phyloP scores from a whole-genome alignment of 2,113 vertebrate genomes.

The Dasyprocta punctata region DNA sequence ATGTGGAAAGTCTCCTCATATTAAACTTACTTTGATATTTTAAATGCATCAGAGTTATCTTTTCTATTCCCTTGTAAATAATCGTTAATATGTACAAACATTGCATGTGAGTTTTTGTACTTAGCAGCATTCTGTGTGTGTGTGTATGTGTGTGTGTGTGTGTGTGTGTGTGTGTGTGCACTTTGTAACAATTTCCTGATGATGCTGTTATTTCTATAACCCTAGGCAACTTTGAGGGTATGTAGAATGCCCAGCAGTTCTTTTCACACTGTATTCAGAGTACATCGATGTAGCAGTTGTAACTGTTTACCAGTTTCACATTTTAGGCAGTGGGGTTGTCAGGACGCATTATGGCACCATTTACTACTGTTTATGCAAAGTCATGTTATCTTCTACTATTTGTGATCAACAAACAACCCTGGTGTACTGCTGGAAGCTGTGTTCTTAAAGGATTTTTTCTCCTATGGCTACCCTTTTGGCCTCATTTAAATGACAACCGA shows the following conservation, averaged over 20 bases:
- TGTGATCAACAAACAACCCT: background rate
- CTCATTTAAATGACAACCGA: background rate
- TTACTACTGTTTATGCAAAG: background rate
- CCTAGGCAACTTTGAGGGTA: background rate
- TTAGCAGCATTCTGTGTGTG: background rate
- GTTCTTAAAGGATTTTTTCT: slow-evolving; percentile 28
- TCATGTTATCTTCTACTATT: background rate
- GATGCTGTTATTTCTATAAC: background rate
- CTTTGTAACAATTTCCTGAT: background rate
- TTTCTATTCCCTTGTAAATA: background rate
- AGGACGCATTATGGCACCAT: background rate
- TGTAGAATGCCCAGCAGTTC: background rate
- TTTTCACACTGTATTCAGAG: background rate
- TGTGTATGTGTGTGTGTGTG: background rate
- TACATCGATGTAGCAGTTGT: background rate
- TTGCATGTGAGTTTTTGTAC: background rate
- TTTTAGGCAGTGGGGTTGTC: background rate
- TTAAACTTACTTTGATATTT: slow-evolving; percentile 8
- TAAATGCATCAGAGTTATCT: background rate
- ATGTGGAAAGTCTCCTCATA: background rate
- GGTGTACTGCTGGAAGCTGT: background rate
- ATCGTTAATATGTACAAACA: fast-evolving
- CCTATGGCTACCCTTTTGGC: background rate
- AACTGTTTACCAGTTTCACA: background rate
- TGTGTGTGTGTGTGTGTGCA: too few species aligned